Conservation (phyloP, 2,888 invertebrate species). For the Eupithecia tripunctaria region DNA sequence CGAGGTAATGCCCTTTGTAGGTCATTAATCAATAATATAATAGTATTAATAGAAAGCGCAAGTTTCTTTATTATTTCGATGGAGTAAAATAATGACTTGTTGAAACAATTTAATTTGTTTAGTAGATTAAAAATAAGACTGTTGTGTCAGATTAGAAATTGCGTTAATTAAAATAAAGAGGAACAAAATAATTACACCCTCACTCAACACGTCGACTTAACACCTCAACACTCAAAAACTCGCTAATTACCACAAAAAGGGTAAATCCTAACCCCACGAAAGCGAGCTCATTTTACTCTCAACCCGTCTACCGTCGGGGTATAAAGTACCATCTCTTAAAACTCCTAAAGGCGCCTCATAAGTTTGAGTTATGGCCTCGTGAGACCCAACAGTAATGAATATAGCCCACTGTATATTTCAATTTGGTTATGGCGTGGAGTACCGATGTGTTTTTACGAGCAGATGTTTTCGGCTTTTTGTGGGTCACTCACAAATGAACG, state of each 20-base stretch:
- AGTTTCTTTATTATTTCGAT: constrained; percentile 5
- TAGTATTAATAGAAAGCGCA: constrained; percentile 22
- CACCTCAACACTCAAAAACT: constrained; percentile 17
- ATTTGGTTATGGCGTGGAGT: constrained; percentile 66
- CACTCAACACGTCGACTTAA: constrained; percentile 3
- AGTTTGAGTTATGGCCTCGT: constrained; percentile 74
- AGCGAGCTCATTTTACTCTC: constrained; percentile 41
- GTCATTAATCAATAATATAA: constrained; percentile 42
- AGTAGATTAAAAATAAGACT: neutral
- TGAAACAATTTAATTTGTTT: neutral
- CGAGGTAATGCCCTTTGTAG: constrained; percentile 45
- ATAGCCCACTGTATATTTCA: constrained; percentile 80
- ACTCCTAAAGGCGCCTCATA: constrained; percentile 75
- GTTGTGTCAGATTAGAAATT: neutral
- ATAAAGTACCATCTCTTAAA: constrained; percentile 62
- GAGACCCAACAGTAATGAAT: constrained; percentile 74
- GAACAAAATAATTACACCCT: constrained; percentile 7
- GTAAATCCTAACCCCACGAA: constrained; percentile 4
- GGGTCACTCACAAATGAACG: constrained; percentile 40
- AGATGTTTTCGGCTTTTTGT: constrained; percentile 52
- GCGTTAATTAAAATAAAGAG: neutral
- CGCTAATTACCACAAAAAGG: constrained; percentile 25
- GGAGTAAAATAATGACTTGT: neutral
- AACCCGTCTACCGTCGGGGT: constrained; percentile 49
- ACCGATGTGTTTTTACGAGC: constrained; percentile 62